These are phyloP conservation scores for Oceanodroma tethys DNA, from an alignment of 2,113 vertebrate species.

Conservation along the genomic window DNA sequence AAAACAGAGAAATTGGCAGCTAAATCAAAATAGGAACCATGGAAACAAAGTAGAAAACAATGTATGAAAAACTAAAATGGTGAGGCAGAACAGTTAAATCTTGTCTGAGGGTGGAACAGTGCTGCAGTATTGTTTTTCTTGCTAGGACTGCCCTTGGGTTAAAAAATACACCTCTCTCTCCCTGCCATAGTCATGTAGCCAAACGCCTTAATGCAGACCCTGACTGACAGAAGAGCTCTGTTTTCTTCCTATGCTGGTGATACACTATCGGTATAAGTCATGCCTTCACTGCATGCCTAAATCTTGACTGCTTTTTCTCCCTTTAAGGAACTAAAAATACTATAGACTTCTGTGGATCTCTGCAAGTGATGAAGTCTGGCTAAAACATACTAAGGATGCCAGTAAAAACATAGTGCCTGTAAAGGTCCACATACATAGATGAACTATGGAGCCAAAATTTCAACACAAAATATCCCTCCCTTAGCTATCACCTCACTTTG, in stretches of 20 bases:
- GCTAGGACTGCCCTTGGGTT: rapidly evolving
- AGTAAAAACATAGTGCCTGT: neutral
- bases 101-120: neutral
- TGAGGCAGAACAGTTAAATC: neutral
- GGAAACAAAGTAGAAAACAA: neutral
- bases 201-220: neutral
- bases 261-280: rapidly evolving
- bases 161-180: neutral
- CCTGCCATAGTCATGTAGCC: neutral
- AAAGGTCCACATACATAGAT: neutral
- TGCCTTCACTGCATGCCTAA: neutral
- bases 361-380: neutral
- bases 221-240: neutral
- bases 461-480: neutral
- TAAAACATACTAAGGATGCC: neutral
- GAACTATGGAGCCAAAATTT: neutral
- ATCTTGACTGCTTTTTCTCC: neutral
- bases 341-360: neutral
- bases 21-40: neutral
- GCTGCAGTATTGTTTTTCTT: neutral
- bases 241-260: neutral
- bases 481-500: neutral
- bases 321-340: neutral
- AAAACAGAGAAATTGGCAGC: neutral
- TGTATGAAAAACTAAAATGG: neutral